Evolutionary conservation across 92 coral and sea anemone species (phyloP), one percentile per base, ranked within the genome.

Genomic region (Epizoanthus rinbou): DNA sequence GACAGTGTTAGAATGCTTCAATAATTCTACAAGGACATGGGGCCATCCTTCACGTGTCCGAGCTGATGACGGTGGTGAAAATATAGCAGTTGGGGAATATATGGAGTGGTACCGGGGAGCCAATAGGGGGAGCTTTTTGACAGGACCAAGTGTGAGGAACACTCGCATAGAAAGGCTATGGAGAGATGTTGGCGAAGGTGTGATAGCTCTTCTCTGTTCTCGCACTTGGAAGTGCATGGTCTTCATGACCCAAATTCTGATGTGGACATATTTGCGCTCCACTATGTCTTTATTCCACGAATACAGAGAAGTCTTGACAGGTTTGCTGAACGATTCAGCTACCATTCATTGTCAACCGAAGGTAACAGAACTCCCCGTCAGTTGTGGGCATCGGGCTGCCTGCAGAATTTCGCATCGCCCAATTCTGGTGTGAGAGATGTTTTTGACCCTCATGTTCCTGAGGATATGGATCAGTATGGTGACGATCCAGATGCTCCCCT

Each of bases 91-190:
- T 10, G 87, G 85, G 9, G 85, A 79, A 24, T 80, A 82, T 75
- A 87, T 82, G 45, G 75, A 64, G 8, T 80, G 82, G 72, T 81
- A 3, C 6, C 28, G 87, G 5, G 91, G 91, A 18, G 64, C 50
- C 5, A 69, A 75, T 18, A 57, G 87, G 50, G 91, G 86, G 9
- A 90, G 91, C 80, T 81, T 84, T 28, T 65, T 91, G 50, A 85
- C 91, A 31, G 91, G 91, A 6, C 87, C 76, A 6, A 88, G 91
- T 59, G 88, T 82, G 6, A 17, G 87, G 3, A 88, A 88, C 82
- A 80, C 87, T 1, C 31, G 90, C 18, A 91, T 91, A 11, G 90
- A 82, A 80, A 62, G 88, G 35, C 86, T 91, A 2, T 91, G 92
- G 92, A 45, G 95, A 23, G 90, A 91, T 80, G 90, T 84, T 39